Base-by-base conservation (phyloP, 2,888 invertebrate genomes). In the Sarcophaga carnaria region DNA sequence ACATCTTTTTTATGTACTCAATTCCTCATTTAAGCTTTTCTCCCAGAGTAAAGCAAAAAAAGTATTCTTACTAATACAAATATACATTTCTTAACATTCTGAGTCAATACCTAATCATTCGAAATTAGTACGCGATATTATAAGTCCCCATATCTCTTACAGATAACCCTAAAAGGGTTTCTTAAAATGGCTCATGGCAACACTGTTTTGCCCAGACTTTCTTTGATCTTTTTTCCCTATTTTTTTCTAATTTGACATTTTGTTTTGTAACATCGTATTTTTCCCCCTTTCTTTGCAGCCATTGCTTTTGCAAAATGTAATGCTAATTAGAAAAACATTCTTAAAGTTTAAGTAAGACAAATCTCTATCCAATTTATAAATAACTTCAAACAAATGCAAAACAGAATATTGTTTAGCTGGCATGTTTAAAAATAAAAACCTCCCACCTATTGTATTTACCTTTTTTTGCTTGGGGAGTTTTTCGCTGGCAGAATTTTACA, bases 191-290 rank as follows among this genome's bases (percentile, higher is more conserved):
- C n/a, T n/a, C 4, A 10, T 37, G 72, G 72, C 72, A 72, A 72
- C 72, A 17, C 37, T 72, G n/a, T n/a, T 3, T 17, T 72, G 25
- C n/a, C 5, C 17, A n/a, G 17, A 54, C 17, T 54, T 54, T 54
- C 14, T 54, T 14, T 62, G 14, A 10, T 62, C n/a, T 17, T 17
- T 22, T 20, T 20, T 62, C 4, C n/a, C n/a, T 20, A 67, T n/a
- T 27, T 78, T 75, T 77, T 77, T 80, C 80, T 22, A 64, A 75
- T 86, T 83, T 86, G 80, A 86, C 83, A 83, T 80, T 83, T 87
- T 80, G 77, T 83, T 83, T 80, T 83, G 78, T 81, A 83, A 77
- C 72, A 82, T 64, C 27, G 79, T 64, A 78, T 72, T 37, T 79
- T 67, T 22, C 14, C 45, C 49, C 62, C 14, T 75, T 60, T 27